Evolutionary conservation across 2,797 vertebrate genomes (phyloP).

Genomic region (Hippopotamyrus pictus): DNA sequence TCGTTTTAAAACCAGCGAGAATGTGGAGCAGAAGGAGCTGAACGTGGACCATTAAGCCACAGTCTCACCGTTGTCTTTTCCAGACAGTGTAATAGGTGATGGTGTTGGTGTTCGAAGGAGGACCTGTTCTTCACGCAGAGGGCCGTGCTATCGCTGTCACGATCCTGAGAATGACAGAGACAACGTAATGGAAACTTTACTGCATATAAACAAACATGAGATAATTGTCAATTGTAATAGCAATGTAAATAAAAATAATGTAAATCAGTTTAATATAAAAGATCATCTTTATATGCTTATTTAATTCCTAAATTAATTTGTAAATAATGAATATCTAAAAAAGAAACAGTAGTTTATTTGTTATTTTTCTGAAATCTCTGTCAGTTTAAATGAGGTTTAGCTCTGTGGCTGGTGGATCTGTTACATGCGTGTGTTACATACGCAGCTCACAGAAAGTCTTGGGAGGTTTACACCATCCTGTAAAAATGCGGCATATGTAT

Average conservation of each 20-base stretch:
- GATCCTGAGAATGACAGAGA: slow-evolving; percentile 43
- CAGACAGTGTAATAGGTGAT: slow-evolving; percentile 68
- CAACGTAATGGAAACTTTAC: background rate
- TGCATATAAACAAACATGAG: background rate
- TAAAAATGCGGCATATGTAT: background rate
- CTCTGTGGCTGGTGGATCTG: background rate
- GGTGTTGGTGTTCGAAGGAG: slow-evolving; percentile 66
- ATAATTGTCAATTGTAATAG: background rate
- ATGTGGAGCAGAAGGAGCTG: background rate
- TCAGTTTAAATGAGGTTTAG: background rate
- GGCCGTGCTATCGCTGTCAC: slow-evolving; percentile 44
- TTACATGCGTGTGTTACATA: background rate
- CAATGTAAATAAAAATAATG: background rate
- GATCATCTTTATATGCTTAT: background rate
- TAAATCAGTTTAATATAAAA: background rate
- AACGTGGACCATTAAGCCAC: background rate
- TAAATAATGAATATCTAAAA: background rate
- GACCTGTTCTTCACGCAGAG: slow-evolving; percentile 62
- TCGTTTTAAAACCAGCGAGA: background rate
- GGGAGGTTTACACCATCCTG: background rate
- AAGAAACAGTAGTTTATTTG: background rate
- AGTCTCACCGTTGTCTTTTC: slow-evolving; percentile 68
- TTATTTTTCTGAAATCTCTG: background rate
- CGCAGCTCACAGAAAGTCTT: background rate
- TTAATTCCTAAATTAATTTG: background rate